Percentiles rank a stretch among this genome's conserved stretches.
Evolutionary conservation across 2,888 invertebrate species (phyloP).

Genomic region (Troides aeacus): DNA sequence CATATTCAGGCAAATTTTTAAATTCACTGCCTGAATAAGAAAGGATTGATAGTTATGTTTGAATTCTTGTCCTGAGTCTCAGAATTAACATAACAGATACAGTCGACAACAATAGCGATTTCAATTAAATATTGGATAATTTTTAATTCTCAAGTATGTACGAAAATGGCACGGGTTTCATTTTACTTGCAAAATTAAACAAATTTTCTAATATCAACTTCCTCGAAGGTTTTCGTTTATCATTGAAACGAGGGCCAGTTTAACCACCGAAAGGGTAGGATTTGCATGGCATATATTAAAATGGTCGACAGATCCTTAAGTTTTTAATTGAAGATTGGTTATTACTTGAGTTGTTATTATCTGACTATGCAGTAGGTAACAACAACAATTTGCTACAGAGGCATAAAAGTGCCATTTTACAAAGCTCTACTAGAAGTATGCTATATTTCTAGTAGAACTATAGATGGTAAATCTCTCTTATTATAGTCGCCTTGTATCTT

Average conservation of each 20-base stretch:
- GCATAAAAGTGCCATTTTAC: too few relatives aligned
- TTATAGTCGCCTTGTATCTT: too few relatives aligned
- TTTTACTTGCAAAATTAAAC: slow-evolving; percentile 9
- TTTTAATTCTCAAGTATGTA: slow-evolving; percentile 5
- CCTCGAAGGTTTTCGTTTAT: slow-evolving; percentile 3
- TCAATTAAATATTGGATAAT: not conserved
- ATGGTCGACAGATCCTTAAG: not conserved
- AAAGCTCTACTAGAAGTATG: too few relatives aligned
- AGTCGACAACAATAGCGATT: not conserved
- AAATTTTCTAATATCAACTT: slow-evolving; percentile 7
- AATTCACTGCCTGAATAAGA: too few relatives aligned
- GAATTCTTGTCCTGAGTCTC: not conserved
- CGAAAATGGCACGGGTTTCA: not conserved
- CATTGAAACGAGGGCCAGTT: slow-evolving; percentile 3
- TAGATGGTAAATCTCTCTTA: too few relatives aligned
- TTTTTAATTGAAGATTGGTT: not conserved
- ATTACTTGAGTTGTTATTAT: not conserved
- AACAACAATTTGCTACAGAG: too few relatives aligned
- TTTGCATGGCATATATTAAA: slow-evolving; percentile 3
- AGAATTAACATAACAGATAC: not conserved
- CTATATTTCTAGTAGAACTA: too few relatives aligned
- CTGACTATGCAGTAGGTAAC: too few relatives aligned
- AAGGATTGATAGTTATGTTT: not conserved
- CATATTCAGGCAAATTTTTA: too few relatives aligned
- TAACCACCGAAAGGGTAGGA: slow-evolving; percentile 7